A percentile compares a stretch with the other conserved stretches of the same genome.
These are phyloP conservation scores for Pholis gunnellus DNA, from an alignment of 2,113 vertebrate species.

Conservation along the genomic window DNA sequence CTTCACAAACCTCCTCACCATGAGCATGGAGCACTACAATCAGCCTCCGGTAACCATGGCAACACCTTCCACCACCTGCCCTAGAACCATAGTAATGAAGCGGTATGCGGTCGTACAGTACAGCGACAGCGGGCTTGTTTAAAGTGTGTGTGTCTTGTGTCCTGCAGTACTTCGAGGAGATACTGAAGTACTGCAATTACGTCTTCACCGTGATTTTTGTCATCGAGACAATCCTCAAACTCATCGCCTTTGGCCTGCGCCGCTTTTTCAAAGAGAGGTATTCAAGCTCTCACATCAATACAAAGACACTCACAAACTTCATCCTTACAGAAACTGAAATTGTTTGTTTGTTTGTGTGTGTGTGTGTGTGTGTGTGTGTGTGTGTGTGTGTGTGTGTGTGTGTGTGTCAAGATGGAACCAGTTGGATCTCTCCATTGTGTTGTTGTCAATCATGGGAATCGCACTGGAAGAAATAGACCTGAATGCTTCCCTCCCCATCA, in stretches of 20 bases:
- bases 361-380: constrained; percentile 23
- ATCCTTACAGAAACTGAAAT: not conserved
- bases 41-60: constrained; percentile 91
- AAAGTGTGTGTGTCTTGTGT: constrained; percentile 42
- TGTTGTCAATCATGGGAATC: constrained; percentile 83
- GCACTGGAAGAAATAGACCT: constrained; percentile 80
- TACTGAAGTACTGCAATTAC: constrained; percentile 97
- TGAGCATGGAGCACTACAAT: constrained; percentile 99
- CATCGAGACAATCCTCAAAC: constrained; percentile 90
- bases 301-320: constrained; percentile 24
- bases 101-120: constrained; percentile 32
- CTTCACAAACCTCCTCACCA: constrained; percentile 95
- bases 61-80: constrained; percentile 62
- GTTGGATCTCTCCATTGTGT: constrained; percentile 80
- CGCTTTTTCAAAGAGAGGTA: constrained; percentile 96
- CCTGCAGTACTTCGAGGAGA: constrained; percentile 88
- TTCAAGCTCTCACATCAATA: not conserved
- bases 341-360: constrained; percentile 9
- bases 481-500: constrained; percentile 80
- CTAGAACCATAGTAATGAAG: constrained; percentile 73
- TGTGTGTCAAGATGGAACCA: constrained; percentile 77
- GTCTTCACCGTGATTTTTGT: constrained; percentile 94
- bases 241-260: constrained; percentile 92
- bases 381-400: constrained; percentile 11
- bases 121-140: not conserved